Base-by-base conservation (phyloP, 1,140 invertebrate species). In the Lasioglossum baleicum region DNA sequence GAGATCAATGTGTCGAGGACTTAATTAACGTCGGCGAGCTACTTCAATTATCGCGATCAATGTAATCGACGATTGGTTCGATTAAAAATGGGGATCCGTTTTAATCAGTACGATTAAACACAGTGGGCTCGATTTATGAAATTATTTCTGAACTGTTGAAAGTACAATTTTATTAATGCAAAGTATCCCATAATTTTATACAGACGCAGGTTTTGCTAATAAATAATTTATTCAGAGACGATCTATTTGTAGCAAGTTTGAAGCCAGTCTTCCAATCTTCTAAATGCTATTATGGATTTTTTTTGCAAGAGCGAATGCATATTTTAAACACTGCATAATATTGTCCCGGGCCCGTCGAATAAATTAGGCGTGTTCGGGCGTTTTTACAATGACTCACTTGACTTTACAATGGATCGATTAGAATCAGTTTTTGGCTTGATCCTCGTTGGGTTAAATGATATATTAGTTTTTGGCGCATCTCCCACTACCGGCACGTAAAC, bases 401-500 rank as follows among this genome's bases (percentile, higher is more conserved):
- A 44, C 42, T 61, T 61, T 60, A 44, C 42, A 51, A 60, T 40
- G 26, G 26, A 3, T 53, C 67, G 75, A 84, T 86, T 82, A 82
- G 69, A 86, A 86, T 86, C 17, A 40, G 35, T 17, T 86, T 86
- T 81, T 84, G 82, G 82, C 63, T 26, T 26, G 26, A 75, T 42
- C 69, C 26, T 64, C 63, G 31, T 20, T 44, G 20, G 20, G 58
- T 17, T 40, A 69, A 83, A 84, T 86, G 80, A 74, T 81, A 74
- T 81, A 83, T 86, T 86, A 79, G 80, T 84, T 84, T 84, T 83
- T 79, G 68, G 22, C 35, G 56, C 71, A 51, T 42, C 26, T 26
- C 20, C 53, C 10, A 69, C n/a, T 44, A 72, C 71, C 60, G 40
- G 48, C 64, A 74, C 75, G 83, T 86, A 86, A 72, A 76, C 73